Percentiles rank a stretch among this genome's conserved stretches.
Evolutionary conservation across 1,140 invertebrate species (phyloP).

Genomic region (Procambarus virginalis): DNA sequence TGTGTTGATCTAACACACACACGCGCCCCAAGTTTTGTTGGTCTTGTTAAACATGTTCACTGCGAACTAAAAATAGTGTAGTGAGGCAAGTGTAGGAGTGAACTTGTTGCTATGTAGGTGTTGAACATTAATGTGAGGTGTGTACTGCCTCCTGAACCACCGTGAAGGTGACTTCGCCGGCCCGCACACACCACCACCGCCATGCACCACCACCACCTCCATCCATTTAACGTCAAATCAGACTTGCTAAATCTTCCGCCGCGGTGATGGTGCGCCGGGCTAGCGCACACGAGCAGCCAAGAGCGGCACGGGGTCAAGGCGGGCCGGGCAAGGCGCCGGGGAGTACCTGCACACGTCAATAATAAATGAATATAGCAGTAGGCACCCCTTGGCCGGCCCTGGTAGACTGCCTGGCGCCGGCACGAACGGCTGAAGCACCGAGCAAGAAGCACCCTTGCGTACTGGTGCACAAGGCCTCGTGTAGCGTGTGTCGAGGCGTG

Average conservation of each 20-base stretch:
- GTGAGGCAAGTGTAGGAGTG: background rate
- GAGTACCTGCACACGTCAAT: no score
- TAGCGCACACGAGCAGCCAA: background rate
- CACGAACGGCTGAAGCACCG: background rate
- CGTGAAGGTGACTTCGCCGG: slow-evolving; percentile 19
- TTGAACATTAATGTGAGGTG: background rate
- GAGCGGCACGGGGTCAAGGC: no score
- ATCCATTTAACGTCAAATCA: background rate
- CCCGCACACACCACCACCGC: background rate
- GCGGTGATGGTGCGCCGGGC: no score
- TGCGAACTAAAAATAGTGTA: background rate
- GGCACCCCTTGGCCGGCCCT: background rate
- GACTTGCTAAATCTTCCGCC: background rate
- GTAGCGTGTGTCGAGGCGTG: background rate
- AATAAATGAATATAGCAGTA: no score
- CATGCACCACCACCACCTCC: background rate
- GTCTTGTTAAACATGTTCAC: background rate
- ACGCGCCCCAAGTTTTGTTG: background rate
- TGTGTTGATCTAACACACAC: background rate
- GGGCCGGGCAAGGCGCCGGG: no score
- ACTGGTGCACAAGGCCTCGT: background rate
- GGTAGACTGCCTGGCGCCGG: slow-evolving; percentile 28
- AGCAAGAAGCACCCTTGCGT: background rate
- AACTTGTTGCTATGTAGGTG: slow-evolving; percentile 6
- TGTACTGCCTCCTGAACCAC: background rate